These are phyloP conservation scores for Bradynema listronoti DNA, from an alignment of 1,140 invertebrate genomes.

Conservation along the genomic window DNA sequence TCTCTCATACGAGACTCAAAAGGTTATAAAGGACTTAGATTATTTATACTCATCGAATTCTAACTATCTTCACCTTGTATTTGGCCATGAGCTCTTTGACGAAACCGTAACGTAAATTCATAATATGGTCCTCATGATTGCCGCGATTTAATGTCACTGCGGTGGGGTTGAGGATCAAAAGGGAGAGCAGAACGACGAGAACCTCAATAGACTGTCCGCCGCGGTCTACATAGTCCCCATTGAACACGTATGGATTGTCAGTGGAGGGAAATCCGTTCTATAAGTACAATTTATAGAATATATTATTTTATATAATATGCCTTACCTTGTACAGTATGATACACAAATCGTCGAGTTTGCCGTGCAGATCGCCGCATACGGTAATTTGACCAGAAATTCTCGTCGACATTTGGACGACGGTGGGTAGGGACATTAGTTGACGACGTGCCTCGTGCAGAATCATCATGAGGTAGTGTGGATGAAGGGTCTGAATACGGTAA, in stretches of 20 bases:
- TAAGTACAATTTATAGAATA: slow-evolving; percentile 26
- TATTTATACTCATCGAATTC: no score
- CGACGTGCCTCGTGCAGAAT: slow-evolving; percentile 71
- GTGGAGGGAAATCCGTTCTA: slow-evolving; percentile 78
- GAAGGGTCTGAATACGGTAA: slow-evolving; percentile 69
- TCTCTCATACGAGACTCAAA: no score
- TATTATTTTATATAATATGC: slow-evolving; percentile 8
- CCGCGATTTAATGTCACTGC: slow-evolving; percentile 78
- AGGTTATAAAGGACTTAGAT: no score
- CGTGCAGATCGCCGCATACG: slow-evolving; percentile 82
- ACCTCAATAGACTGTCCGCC: slow-evolving; percentile 78
- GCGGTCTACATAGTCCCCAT: slow-evolving; percentile 74
- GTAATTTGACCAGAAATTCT: slow-evolving; percentile 79
- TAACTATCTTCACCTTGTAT: slow-evolving; percentile 78
- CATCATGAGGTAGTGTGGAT: slow-evolving; percentile 73
- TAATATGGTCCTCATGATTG: slow-evolving; percentile 84
- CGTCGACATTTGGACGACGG: slow-evolving; percentile 74
- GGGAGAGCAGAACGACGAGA: slow-evolving; percentile 70
- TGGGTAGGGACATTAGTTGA: slow-evolving; percentile 64
- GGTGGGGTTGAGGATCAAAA: slow-evolving; percentile 73
- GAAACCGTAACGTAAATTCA: slow-evolving; percentile 75
- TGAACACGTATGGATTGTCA: slow-evolving; percentile 85
- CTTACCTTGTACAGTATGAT: slow-evolving; percentile 82
- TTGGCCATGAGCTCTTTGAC: slow-evolving; percentile 78
- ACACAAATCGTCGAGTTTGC: slow-evolving; percentile 79